Percentiles rank a stretch among this genome's conserved stretches.
Conservation (phyloP, 2,113 vertebrate species). For the Nymphicus hollandicus region DNA sequence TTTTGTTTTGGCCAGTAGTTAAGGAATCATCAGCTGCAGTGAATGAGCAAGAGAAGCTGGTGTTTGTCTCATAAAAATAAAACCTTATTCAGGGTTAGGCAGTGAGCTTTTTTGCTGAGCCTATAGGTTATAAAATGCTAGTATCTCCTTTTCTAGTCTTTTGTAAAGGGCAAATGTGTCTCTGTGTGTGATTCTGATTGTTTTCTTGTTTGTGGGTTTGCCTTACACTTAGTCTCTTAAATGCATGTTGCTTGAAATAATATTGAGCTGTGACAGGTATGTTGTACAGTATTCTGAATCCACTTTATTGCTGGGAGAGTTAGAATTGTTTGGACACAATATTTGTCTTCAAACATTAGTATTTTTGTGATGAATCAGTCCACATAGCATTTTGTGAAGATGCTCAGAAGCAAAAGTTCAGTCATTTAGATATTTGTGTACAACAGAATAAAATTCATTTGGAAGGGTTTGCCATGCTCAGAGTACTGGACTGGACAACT, state of each 20-base stretch:
- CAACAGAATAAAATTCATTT: background rate
- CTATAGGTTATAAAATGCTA: background rate
- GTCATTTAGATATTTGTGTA: background rate
- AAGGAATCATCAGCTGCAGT: background rate
- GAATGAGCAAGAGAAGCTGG: background rate
- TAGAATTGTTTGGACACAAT: background rate
- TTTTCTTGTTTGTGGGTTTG: background rate
- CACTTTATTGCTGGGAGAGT: background rate
- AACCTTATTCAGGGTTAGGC: background rate
- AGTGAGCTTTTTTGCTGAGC: background rate
- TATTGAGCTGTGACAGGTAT: background rate
- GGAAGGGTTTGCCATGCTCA: background rate
- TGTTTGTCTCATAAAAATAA: background rate
- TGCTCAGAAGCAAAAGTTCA: background rate
- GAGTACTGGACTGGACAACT: background rate
- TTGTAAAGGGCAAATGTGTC: accelerated
- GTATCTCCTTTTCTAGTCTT: background rate
- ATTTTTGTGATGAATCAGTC: background rate
- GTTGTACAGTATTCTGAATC: background rate
- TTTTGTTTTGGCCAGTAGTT: background rate
- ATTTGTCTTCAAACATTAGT: background rate
- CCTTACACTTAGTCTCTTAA: background rate
- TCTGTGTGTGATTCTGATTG: background rate
- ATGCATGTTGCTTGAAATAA: background rate
- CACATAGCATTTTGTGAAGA: background rate